These are phyloP conservation scores for Drosophila anceps DNA, from an alignment of 2,888 invertebrate species.

Conservation along the genomic window DNA sequence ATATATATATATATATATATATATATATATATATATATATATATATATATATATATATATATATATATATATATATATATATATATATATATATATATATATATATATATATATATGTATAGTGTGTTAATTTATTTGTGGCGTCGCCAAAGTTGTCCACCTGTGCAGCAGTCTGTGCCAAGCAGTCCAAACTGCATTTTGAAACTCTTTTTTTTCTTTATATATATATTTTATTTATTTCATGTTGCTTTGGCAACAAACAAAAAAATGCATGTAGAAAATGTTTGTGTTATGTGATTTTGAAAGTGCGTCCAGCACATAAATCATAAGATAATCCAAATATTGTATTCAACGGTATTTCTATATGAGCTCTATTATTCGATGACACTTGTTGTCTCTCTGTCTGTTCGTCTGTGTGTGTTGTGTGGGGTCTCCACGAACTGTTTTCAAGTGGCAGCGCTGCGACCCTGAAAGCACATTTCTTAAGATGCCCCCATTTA, in stretches of 20 bases:
- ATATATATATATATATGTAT: conserved; percentile 9
- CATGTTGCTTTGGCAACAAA: conserved; percentile 12
- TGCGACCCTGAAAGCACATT: conserved; percentile 49
- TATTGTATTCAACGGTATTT: conserved; percentile 49
- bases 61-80: conserved; percentile 4
- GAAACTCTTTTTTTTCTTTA: conserved; percentile 27
- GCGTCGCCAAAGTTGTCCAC: conserved; percentile 75
- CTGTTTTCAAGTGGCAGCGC: conserved; percentile 38
- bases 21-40: conserved; percentile 1
- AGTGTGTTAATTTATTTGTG: conserved; percentile 40
- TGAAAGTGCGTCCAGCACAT: conserved; percentile 72
- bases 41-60: conserved; percentile 13
- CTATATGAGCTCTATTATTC: conserved; percentile 27
- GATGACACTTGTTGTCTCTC: conserved; percentile 66
- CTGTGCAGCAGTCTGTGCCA: conserved; percentile 64
- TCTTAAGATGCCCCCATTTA: conserved; percentile 23
- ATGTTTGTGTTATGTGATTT: conserved; percentile 57
- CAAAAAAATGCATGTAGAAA: conserved; percentile 38
- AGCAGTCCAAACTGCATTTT: conserved; percentile 34
- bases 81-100: conserved; percentile 16
- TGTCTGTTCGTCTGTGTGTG: conserved; percentile 2
- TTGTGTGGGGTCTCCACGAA: conserved; percentile 25
- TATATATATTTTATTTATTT: conserved; percentile 7
- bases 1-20: conserved; percentile 16
- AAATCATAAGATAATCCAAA: conserved; percentile 76